Base-by-base conservation (phyloP, 2,113 vertebrate genomes). In the Andinoacara biseriatus region DNA sequence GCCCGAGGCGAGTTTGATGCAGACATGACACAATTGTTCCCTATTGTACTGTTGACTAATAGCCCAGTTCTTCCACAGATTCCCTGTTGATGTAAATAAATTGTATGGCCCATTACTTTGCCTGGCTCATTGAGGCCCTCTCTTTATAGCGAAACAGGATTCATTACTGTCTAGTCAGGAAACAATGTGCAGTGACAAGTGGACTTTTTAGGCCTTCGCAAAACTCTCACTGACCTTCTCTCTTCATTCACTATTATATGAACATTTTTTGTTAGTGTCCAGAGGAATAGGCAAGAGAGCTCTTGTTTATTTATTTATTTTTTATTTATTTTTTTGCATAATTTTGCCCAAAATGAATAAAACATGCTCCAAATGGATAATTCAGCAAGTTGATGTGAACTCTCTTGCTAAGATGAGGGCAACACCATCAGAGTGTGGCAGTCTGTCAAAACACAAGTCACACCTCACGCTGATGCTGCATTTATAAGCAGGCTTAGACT, bases 41-140 rank as follows among this genome's bases (percentile, higher is more conserved):
- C 82, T 72, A 72, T 90, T 92, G 88, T 84, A 65, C 63, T 63
- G 75, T 74, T 89, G 92, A 94, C 87, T 93, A 89, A 90, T 86
- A 83, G 90, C 81, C 90, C 83, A 78, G 85, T 91, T 83, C 85
- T 88, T 86, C 74, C 40, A 63, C 86, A 84, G 76, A 92, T 85
- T 93, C 84, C 74, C 84, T 67, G 82, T 90, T 86, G 82, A 90
- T 93, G 93, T 93, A 94, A 95, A 93, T 93, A 94, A 91, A 94
- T 65, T 69, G 63, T 63, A 93, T 52, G 90, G 83, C 11, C 84
- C 90, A 94, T 94, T 94, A 87, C 83, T 89, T 88, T 81, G 63
- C 78, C 56, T 83, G 81, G 80, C 74, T 79, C 85, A 80, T 31
- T 83, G 82, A 76, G 57, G 18, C 58, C 40, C 61, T 76, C 46